phyloP scores from a whole-genome alignment of 2,113 vertebrate species.

The Pituophis catenifer region DNA sequence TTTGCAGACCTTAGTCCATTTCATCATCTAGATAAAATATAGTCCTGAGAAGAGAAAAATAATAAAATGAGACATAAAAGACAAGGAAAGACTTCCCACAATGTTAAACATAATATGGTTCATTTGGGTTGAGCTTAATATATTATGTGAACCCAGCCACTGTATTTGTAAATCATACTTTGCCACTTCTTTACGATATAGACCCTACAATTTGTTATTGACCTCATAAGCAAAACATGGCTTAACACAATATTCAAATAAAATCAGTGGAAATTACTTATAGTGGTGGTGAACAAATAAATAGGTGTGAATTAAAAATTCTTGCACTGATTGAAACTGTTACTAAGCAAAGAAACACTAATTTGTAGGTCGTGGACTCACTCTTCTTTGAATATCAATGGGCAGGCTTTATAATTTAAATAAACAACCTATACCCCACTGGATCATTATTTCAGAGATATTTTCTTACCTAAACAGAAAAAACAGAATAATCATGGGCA shows the following conservation, averaged over 20 bases:
- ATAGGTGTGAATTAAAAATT: not conserved
- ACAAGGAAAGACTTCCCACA: not conserved
- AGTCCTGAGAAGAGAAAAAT: not conserved
- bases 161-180: not conserved
- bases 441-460: not conserved
- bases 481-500: not conserved
- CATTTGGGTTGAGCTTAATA: not conserved
- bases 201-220: not conserved
- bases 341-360: not conserved
- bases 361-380: not conserved
- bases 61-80: not conserved
- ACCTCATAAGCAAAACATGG: not conserved
- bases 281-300: not conserved
- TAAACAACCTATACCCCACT: not conserved
- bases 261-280: not conserved
- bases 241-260: not conserved
- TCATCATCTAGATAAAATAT: not conserved
- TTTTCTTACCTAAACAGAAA: not conserved
- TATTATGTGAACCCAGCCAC: not conserved
- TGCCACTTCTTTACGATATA: not conserved
- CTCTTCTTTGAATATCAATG: not conserved
- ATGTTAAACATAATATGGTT: not conserved
- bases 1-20: not conserved
- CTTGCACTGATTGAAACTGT: not conserved
- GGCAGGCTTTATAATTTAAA: not conserved